phyloP scores from a whole-genome alignment of 2,113 vertebrate genomes.

The Seriola rivoliana region DNA sequence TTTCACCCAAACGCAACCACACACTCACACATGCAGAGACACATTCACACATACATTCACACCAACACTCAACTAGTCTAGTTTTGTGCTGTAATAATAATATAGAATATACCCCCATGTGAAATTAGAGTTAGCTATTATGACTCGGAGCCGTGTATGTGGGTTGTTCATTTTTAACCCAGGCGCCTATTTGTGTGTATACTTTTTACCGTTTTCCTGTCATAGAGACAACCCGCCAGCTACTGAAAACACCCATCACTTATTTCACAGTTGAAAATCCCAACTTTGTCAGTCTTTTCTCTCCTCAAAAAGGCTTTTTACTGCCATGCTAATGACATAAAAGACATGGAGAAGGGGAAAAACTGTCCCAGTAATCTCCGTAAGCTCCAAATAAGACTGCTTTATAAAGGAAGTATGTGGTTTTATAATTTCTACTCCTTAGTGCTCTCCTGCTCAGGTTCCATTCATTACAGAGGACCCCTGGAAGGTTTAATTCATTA shows the following conservation, averaged over 20 bases:
- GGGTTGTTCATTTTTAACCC: conserved; percentile 9
- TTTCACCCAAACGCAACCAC: conserved; percentile 22
- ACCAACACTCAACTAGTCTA: not conserved
- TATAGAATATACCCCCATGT: conserved; percentile 27
- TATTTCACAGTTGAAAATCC: not conserved
- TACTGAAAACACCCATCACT: conserved; percentile 10
- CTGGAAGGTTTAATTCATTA: conserved; percentile 19
- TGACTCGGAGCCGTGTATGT: conserved; percentile 1
- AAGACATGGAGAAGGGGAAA: conserved; percentile 2
- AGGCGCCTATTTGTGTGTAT: not conserved
- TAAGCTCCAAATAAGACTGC: conserved; percentile 9
- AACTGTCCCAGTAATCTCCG: not conserved
- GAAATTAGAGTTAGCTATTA: conserved; percentile 37
- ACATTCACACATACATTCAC: not conserved
- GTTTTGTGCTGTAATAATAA: conserved; percentile 35
- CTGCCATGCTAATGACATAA: conserved; percentile 11
- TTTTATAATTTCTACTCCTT: conserved; percentile 32
- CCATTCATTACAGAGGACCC: conserved; percentile 37
- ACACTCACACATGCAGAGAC: conserved; percentile 8
- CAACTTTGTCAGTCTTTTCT: not conserved
- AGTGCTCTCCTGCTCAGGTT: conserved; percentile 20
- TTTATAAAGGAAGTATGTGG: conserved; percentile 38
- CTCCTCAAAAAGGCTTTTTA: not conserved
- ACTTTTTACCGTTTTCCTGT: not conserved
- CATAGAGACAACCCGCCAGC: not conserved